Percentiles rank a stretch among this genome's conserved stretches.
These are phyloP conservation scores for Caenorhabditis sp. DNA, from an alignment of 2,888 invertebrate species.

Conservation along the genomic window DNA sequence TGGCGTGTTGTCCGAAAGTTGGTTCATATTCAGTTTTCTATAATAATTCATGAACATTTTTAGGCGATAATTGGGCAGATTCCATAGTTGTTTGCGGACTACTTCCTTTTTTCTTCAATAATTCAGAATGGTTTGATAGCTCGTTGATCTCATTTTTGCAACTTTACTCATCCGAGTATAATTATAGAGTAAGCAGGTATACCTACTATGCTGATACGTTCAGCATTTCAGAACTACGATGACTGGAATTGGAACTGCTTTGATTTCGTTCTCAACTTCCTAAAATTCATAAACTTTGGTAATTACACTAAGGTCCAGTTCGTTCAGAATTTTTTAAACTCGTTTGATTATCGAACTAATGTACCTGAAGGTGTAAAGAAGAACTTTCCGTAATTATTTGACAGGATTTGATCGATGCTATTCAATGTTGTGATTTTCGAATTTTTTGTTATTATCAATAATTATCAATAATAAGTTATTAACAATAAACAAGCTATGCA, in stretches of 20 bases:
- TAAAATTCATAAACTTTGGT: conserved; percentile 53
- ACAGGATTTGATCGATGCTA: too few relatives aligned
- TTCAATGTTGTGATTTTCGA: too few relatives aligned
- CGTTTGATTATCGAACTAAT: conserved; percentile 50
- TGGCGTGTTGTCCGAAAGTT: not conserved
- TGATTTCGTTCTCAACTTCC: conserved; percentile 56
- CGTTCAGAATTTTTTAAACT: too few relatives aligned
- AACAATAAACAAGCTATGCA: too few relatives aligned
- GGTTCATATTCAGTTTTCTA: too few relatives aligned
- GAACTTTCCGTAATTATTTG: not conserved
- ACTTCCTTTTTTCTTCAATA: conserved; percentile 36
- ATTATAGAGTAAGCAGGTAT: too few relatives aligned
- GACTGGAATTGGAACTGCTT: conserved; percentile 61
- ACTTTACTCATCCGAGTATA: conserved; percentile 10
- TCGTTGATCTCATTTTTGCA: too few relatives aligned
- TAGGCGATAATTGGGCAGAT: conserved; percentile 40
- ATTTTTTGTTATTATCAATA: too few relatives aligned
- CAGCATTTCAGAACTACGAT: conserved; percentile 46
- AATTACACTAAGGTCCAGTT: conserved; percentile 53
- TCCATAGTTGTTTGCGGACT: conserved; percentile 38
- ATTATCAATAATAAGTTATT: too few relatives aligned
- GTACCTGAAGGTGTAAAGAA: not conserved
- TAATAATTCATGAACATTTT: not conserved
- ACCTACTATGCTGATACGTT: conserved; percentile 18
- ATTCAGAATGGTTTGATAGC: conserved; percentile 29